Percentiles rank a stretch among this genome's conserved stretches.
Evolutionary conservation across 1,140 invertebrate genomes (phyloP).

Genomic region (Aphelenchoides besseyi): DNA sequence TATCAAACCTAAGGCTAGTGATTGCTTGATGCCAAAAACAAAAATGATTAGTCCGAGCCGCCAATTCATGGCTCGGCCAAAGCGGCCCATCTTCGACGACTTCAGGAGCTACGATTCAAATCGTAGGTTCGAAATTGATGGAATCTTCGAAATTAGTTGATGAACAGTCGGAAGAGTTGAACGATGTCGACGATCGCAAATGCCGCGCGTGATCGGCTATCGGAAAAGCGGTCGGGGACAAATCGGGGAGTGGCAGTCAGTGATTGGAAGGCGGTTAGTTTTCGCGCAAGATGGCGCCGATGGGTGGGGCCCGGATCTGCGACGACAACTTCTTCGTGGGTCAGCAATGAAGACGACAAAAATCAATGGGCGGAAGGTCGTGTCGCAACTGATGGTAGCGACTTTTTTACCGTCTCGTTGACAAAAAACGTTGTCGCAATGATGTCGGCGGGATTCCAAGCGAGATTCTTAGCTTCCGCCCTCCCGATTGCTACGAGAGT

Average conservation of each 20-base stretch:
- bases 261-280: conserved; percentile 2
- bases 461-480: neutral
- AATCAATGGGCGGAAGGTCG: neutral
- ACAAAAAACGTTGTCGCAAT: neutral
- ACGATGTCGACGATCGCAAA: neutral
- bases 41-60: neutral
- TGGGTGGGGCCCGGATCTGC: neutral
- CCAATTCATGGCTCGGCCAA: conserved; percentile 14
- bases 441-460: neutral
- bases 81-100: conserved; percentile 1
- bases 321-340: neutral
- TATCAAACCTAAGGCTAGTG: conserved; percentile 11
- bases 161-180: neutral
- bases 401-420: neutral
- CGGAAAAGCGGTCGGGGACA: neutral
- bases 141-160: too few species aligned
- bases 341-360: neutral
- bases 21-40: neutral
- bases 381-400: neutral
- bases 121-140: too few species aligned
- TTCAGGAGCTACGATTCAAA: too few species aligned
- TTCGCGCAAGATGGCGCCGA: neutral
- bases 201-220: neutral
- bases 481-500: neutral
- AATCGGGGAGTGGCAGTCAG: conserved; percentile 1